Conservation (phyloP, 2,888 invertebrate genomes). For the Scaptomyza caliginosa region DNA sequence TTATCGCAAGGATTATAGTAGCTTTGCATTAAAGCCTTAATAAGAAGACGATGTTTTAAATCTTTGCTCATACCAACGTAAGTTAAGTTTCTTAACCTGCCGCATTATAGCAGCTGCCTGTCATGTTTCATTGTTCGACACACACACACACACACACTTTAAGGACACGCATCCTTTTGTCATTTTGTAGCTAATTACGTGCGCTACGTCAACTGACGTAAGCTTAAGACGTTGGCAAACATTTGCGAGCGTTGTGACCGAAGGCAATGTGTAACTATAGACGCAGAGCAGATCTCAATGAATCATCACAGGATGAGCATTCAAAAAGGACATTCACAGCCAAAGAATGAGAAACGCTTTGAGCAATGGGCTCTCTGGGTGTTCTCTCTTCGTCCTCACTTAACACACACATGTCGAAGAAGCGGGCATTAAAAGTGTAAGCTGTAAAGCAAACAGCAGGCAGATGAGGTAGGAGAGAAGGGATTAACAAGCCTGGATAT, state of each 20-base stretch:
- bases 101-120: neutral
- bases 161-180: slow-evolving; percentile 18
- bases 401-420: slow-evolving; percentile 42
- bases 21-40: too few species aligned
- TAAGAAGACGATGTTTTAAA: neutral
- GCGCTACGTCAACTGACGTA: slow-evolving; percentile 21
- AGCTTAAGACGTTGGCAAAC: slow-evolving; percentile 34
- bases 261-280: slow-evolving; percentile 21
- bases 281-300: slow-evolving; percentile 14
- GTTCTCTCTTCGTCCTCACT: neutral
- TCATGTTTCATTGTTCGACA: neutral
- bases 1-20: too few species aligned
- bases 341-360: slow-evolving; percentile 47
- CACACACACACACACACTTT: neutral
- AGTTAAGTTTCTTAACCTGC: neutral
- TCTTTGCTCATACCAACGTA: neutral
- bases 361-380: slow-evolving; percentile 38
- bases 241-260: slow-evolving; percentile 29
- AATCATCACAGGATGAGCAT: slow-evolving; percentile 39
- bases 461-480: neutral
- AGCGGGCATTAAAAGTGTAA: slow-evolving; percentile 55
- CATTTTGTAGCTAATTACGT: slow-evolving; percentile 40
- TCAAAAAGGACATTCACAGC: slow-evolving; percentile 50
- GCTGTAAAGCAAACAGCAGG: slow-evolving; percentile 54
- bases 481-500: slow-evolving; percentile 44